A percentile compares a stretch with the other conserved stretches of the same genome.
phyloP scores from a whole-genome alignment of 2,113 vertebrate genomes.

The Eulacestoma nigropectus region DNA sequence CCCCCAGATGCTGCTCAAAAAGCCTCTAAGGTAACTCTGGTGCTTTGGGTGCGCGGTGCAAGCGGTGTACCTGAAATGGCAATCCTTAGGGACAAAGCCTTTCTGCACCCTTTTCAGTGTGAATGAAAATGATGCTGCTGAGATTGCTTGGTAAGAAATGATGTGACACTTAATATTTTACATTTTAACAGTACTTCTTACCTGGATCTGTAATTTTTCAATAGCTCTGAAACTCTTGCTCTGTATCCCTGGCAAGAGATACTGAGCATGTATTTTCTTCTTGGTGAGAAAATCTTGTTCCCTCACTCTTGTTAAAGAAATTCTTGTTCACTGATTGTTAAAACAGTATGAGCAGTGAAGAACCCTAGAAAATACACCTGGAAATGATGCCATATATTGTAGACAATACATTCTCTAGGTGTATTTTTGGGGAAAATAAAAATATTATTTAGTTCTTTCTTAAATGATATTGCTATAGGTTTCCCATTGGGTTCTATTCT shows the following conservation, averaged over 20 bases:
- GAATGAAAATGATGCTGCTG: not conserved
- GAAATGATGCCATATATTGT: not conserved
- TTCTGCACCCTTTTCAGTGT: not conserved
- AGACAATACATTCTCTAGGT: not conserved
- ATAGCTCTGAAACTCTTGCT: not conserved
- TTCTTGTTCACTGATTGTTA: not conserved
- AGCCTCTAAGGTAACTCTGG: not conserved
- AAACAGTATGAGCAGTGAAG: not conserved
- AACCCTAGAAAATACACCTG: not conserved
- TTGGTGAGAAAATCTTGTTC: not conserved
- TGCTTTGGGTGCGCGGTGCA: not conserved
- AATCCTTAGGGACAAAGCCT: not conserved
- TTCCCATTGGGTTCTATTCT: not conserved
- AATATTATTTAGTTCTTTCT: not conserved
- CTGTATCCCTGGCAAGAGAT: not conserved
- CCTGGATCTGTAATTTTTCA: rapidly evolving
- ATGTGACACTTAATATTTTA: rapidly evolving
- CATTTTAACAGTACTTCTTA: not conserved
- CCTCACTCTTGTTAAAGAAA: not conserved
- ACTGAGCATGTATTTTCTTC: not conserved
- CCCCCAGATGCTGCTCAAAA: not conserved
- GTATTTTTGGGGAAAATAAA: not conserved
- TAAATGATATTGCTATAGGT: not conserved
- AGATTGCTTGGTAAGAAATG: not conserved
- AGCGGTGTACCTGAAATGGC: rapidly evolving